A percentile compares a stretch with the other conserved stretches of the same genome.
Conservation (phyloP, 2,113 vertebrate species). For the Scomber japonicus region DNA sequence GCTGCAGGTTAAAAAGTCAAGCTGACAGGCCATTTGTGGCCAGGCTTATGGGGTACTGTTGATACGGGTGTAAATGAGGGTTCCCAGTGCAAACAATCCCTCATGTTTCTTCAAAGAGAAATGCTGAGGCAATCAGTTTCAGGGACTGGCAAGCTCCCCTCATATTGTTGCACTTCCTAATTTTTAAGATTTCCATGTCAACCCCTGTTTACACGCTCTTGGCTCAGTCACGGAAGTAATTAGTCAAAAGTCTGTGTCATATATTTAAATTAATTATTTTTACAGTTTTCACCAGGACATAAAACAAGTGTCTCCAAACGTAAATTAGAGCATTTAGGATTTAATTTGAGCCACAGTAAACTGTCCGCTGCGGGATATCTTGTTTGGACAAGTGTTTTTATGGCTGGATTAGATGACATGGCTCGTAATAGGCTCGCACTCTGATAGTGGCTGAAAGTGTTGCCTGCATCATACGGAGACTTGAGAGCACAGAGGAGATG, state of each 20-base stretch:
- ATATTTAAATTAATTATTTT: conserved; percentile 7
- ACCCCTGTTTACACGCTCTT: conserved; percentile 31
- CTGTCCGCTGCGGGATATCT: conserved; percentile 6
- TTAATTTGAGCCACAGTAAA: conserved; percentile 64
- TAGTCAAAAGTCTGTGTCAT: conserved; percentile 49
- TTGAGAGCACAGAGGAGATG: conserved; percentile 43
- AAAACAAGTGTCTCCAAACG: conserved; percentile 50
- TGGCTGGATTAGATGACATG: conserved; percentile 48
- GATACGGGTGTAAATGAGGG: conserved; percentile 54
- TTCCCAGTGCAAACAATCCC: conserved; percentile 56
- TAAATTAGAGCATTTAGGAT: conserved; percentile 61
- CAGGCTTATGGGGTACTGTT: conserved; percentile 45
- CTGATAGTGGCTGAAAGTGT: conserved; percentile 26
- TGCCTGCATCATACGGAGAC: conserved; percentile 28
- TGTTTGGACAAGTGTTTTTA: conserved; percentile 36
- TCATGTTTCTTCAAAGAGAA: conserved; percentile 67
- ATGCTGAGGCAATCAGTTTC: conserved; percentile 51
- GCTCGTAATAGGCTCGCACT: conserved; percentile 2
- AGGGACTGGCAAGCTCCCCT: conserved; percentile 19
- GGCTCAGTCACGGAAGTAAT: conserved; percentile 42
- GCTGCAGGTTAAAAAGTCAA: conserved; percentile 71
- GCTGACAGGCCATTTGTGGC: conserved; percentile 62
- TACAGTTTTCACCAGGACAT: conserved; percentile 30
- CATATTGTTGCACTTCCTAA: conserved; percentile 52
- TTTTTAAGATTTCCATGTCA: conserved; percentile 57